phyloP scores from a whole-genome alignment of 2,113 vertebrate genomes.

The Pithys albifrons region DNA sequence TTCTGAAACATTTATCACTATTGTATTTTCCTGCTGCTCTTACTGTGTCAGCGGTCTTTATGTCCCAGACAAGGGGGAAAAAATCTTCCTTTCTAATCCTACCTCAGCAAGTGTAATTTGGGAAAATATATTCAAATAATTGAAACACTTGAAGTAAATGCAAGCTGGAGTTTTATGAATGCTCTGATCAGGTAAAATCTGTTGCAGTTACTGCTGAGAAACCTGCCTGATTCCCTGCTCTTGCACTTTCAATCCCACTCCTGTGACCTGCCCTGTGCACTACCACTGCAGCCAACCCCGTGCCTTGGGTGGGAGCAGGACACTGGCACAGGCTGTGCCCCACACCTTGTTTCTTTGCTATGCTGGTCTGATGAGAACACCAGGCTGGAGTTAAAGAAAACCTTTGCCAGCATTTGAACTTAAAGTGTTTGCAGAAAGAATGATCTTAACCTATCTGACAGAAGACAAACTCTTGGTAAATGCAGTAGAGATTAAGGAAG shows the following conservation, averaged over 20 bases:
- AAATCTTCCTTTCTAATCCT: not conserved
- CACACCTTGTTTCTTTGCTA: not conserved
- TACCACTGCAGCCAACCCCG: rapidly evolving
- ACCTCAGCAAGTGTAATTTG: not conserved
- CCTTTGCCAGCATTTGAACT: not conserved
- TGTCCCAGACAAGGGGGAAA: not conserved
- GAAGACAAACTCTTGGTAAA: not conserved
- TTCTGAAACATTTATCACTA: not conserved
- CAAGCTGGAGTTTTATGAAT: not conserved
- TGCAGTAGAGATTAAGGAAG: not conserved
- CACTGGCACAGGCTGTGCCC: not conserved
- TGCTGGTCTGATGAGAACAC: not conserved
- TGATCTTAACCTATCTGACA: not conserved
- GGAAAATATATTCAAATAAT: not conserved
- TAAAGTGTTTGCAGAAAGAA: not conserved
- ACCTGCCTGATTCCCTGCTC: not conserved
- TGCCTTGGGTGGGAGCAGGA: not conserved
- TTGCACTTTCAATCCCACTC: not conserved
- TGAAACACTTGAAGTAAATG: not conserved
- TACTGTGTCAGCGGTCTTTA: not conserved
- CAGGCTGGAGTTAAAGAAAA: not conserved
- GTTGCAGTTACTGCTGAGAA: not conserved
- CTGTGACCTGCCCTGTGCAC: not conserved
- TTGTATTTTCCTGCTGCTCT: not conserved
- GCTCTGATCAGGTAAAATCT: not conserved